Evolutionary conservation across 2,113 vertebrate species (phyloP).

Genomic region (Pica pica): DNA sequence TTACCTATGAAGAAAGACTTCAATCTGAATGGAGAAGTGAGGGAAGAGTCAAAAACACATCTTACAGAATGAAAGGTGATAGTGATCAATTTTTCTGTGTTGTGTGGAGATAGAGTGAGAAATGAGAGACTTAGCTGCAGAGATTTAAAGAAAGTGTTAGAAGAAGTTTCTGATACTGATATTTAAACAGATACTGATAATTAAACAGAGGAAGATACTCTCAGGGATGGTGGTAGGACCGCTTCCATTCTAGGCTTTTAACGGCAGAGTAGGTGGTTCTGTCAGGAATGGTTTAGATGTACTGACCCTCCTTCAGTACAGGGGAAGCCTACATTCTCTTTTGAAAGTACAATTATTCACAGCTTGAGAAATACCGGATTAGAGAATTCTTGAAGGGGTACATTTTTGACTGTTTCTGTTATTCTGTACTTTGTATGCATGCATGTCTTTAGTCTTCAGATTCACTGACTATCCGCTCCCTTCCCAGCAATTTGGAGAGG

Average conservation of each 20-base stretch:
- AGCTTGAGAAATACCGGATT: neutral
- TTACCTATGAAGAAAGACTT: neutral
- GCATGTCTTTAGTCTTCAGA: neutral
- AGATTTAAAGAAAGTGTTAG: neutral
- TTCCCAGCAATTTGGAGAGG: neutral
- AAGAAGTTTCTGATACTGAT: neutral
- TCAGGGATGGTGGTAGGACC: neutral
- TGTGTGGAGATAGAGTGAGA: neutral
- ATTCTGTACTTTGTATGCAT: neutral
- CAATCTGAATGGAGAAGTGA: neutral
- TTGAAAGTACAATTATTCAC: neutral
- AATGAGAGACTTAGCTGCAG: neutral
- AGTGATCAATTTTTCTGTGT: neutral
- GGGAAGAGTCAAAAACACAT: neutral
- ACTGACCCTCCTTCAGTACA: neutral
- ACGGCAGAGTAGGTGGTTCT: neutral
- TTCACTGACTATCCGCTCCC: neutral
- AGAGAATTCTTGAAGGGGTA: neutral
- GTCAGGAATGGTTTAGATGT: neutral
- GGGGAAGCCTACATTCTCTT: neutral
- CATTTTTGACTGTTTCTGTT: neutral
- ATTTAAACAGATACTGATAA: neutral
- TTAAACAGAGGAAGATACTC: neutral
- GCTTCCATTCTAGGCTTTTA: neutral
- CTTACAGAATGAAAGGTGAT: neutral